Evolutionary conservation across 2,888 invertebrate genomes (phyloP).

Genomic region (Octonoba sinensis): DNA sequence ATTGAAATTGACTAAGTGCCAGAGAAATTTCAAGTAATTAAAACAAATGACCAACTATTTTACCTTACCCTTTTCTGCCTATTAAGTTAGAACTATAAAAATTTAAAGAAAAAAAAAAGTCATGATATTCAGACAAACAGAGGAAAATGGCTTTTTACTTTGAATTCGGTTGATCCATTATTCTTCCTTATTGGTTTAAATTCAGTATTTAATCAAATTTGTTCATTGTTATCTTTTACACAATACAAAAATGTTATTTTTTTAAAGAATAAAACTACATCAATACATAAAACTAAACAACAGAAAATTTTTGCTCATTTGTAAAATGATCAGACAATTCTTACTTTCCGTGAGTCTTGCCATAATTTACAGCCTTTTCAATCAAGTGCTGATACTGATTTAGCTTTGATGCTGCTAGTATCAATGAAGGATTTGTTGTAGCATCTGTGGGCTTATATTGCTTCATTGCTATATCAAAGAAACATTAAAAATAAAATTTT

Average conservation of each 20-base stretch:
- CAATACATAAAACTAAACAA: background rate
- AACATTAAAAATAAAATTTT: background rate
- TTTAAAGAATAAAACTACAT: background rate
- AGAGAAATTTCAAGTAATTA: no score
- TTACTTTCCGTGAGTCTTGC: slow-evolving; percentile 77
- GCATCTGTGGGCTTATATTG: slow-evolving; percentile 98
- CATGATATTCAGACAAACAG: no score
- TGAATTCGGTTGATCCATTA: no score
- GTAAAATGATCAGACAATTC: slow-evolving; percentile 69
- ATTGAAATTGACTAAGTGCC: no score
- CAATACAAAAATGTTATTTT: background rate
- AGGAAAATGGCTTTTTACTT: no score
- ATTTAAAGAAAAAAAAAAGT: no score
- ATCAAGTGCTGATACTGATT: slow-evolving; percentile 92
- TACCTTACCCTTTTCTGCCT: no score
- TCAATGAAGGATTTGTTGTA: slow-evolving; percentile 98
- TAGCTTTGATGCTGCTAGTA: slow-evolving; percentile 92
- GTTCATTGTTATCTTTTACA: no score
- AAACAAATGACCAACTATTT: no score
- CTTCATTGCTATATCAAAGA: slow-evolving; percentile 83
- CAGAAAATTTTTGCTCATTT: background rate
- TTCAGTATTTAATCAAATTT: no score
- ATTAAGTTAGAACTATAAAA: no score
- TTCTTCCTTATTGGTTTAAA: no score
- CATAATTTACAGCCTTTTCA: slow-evolving; percentile 90